A percentile compares a stretch with the other conserved stretches of the same genome.
These are phyloP conservation scores for Dicrostonyx torquatus DNA, from an alignment of 2,797 vertebrate genomes.

Conservation along the genomic window DNA sequence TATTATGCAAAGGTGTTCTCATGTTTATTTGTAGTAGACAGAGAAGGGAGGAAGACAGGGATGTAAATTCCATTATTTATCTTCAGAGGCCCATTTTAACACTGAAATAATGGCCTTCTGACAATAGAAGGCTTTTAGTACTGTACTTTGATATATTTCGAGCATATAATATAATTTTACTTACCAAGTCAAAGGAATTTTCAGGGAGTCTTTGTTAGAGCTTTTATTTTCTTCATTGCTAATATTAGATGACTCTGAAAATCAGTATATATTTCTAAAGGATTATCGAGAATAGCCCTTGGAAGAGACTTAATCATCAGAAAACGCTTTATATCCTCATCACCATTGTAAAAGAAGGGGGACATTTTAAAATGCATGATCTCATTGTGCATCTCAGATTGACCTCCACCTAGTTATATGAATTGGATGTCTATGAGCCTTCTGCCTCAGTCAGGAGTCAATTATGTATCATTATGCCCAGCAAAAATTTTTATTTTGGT, in stretches of 20 bases:
- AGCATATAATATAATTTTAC: constrained; percentile 4
- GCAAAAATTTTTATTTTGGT: background rate
- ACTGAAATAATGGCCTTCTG: constrained; percentile 21
- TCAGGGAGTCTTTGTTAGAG: constrained; percentile 35
- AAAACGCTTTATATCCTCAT: background rate
- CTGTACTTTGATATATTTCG: constrained; percentile 1
- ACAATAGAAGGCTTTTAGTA: constrained; percentile 14
- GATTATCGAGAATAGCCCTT: constrained; percentile 16
- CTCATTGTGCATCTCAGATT: background rate
- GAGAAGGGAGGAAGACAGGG: background rate
- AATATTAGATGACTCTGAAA: constrained; percentile 41
- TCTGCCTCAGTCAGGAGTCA: background rate
- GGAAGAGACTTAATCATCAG: constrained; percentile 10
- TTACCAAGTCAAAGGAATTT: constrained; percentile 32
- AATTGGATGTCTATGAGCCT: background rate
- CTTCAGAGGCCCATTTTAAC: background rate
- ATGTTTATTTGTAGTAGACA: background rate
- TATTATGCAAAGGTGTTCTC: background rate
- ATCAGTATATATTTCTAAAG: constrained; percentile 51
- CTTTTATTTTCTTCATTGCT: background rate
- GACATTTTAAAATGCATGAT: background rate
- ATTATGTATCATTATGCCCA: background rate
- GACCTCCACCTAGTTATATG: background rate
- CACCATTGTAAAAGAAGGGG: background rate
- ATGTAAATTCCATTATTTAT: background rate